Percentiles rank a stretch among this genome's conserved stretches.
Conservation (phyloP, 37 sponge, comb jelly and placozoan species). For the Hormiphora californensis region DNA sequence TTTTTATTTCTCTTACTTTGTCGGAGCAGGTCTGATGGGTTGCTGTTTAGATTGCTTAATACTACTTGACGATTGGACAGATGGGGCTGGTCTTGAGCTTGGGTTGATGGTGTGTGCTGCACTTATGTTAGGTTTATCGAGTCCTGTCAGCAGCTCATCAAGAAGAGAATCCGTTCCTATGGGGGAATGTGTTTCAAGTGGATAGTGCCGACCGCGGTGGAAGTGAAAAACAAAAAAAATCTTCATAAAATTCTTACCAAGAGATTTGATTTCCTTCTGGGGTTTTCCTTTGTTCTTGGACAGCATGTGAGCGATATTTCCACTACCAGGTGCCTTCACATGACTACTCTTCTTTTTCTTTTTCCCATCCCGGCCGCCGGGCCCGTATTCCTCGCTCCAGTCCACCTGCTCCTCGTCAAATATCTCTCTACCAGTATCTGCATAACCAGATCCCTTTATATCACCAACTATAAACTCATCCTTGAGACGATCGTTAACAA, state of each 20-base stretch:
- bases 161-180: slow-evolving; percentile 35
- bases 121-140: slow-evolving; percentile 41
- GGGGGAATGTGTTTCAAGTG: background rate
- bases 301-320: slow-evolving; percentile 3
- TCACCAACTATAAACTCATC: slow-evolving; percentile 22
- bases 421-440: slow-evolving; percentile 45
- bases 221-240: too few relatives aligned
- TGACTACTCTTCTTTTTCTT: background rate
- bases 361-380: background rate
- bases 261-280: slow-evolving; percentile 15
- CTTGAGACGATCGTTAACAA: slow-evolving; percentile 2
- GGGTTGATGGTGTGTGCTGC: background rate
- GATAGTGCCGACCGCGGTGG: too few relatives aligned
- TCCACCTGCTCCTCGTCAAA: slow-evolving; percentile 52
- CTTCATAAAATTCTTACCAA: too few relatives aligned
- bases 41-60: background rate
- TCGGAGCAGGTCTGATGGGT: slow-evolving; percentile 44
- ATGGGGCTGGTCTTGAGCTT: background rate
- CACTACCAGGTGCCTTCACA: slow-evolving; percentile 12
- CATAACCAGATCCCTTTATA: slow-evolving; percentile 43
- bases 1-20: background rate
- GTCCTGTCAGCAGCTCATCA: slow-evolving; percentile 20
- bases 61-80: background rate
- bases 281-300: background rate
- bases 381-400: background rate